Evolutionary conservation across 2,113 vertebrate species (phyloP), one percentile per base, ranked within the genome.

Genomic region (Mormyrus iriodes): DNA sequence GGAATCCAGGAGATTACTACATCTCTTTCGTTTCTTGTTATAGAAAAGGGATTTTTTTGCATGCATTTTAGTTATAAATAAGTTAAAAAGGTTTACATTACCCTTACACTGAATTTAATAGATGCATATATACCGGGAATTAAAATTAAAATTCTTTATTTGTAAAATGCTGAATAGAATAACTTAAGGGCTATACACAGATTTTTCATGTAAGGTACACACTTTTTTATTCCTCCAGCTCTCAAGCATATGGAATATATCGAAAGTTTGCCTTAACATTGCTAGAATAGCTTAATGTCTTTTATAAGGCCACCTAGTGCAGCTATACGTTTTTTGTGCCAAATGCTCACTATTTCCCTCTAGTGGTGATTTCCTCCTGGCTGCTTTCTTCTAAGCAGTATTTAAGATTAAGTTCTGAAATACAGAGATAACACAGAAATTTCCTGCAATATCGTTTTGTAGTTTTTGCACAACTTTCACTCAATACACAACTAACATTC

Each of bases 391-490:
- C 19, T n/a, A 83, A 83, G 42, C 79, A 83, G 42, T 39, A 2
- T 73, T 73, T 35, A 73, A 73, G 69, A 46, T 83, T 48, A 65
- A 17, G 39, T 83, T 21, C 79, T 83, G 79, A 83, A 44, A 83
- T 83, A 12, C 79, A 44, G 8, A 44, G 79, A 44, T 83, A 83
- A 83, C 39, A 48, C 69, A 76, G 35, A 76, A 65, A 65, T 65
- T 65, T 65, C 61, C 61, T 13, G 69, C 69, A 76, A 76, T 39
- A 39, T 35, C 27, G 31, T 76, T 83, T 21, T 48, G 21, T 83
- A 83, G 79, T 46, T 83, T 83, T 83, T 83, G 79, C 79, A 83
- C 44, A 83, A 83, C 79, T 83, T 83, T n/a, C 39, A 48, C 35
- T 46, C 69, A 76, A 76, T 76, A 76, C 35, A 76, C 69, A 48